Conservation (phyloP, 35 echinoderm and acorn worm species). For the Diadema setosum region DNA sequence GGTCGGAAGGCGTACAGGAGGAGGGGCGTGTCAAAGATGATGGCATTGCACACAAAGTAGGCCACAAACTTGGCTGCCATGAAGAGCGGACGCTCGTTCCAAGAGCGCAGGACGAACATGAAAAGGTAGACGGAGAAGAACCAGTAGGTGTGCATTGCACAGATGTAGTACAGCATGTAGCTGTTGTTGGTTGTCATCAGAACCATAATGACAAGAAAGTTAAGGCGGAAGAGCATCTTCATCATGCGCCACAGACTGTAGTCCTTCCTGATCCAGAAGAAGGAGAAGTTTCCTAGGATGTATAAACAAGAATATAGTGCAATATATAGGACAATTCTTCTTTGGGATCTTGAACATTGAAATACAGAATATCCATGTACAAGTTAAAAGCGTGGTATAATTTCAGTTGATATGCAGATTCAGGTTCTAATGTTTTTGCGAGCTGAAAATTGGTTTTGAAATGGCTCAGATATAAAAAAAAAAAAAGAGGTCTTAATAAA, state of each 20-base stretch:
- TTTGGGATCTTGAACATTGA: too few relatives aligned
- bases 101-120: slow-evolving; percentile 56
- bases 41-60: slow-evolving; percentile 46
- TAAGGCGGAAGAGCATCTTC: slow-evolving; percentile 78
- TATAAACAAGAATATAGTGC: too few relatives aligned
- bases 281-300: slow-evolving; percentile 76
- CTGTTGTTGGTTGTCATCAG: slow-evolving; percentile 55
- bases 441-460: too few relatives aligned
- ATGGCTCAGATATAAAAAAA: too few relatives aligned
- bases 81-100: slow-evolving; percentile 44
- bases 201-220: slow-evolving; percentile 61
- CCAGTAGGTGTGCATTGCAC: slow-evolving; percentile 90
- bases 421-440: too few relatives aligned
- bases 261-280: slow-evolving; percentile 84
- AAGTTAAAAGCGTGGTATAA: too few relatives aligned
- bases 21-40: slow-evolving; percentile 62
- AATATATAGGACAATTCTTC: too few relatives aligned
- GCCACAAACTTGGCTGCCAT: slow-evolving; percentile 65
- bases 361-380: too few relatives aligned
- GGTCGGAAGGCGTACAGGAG: slow-evolving; percentile 29
- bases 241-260: slow-evolving; percentile 66
- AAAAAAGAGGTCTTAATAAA: too few relatives aligned
- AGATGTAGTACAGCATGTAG: slow-evolving; percentile 88
- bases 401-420: too few relatives aligned
- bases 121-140: slow-evolving; percentile 68